Evolutionary conservation across 2,888 invertebrate genomes (phyloP), one percentile per base, ranked within the genome.

Genomic region (Oscheius sp.): DNA sequence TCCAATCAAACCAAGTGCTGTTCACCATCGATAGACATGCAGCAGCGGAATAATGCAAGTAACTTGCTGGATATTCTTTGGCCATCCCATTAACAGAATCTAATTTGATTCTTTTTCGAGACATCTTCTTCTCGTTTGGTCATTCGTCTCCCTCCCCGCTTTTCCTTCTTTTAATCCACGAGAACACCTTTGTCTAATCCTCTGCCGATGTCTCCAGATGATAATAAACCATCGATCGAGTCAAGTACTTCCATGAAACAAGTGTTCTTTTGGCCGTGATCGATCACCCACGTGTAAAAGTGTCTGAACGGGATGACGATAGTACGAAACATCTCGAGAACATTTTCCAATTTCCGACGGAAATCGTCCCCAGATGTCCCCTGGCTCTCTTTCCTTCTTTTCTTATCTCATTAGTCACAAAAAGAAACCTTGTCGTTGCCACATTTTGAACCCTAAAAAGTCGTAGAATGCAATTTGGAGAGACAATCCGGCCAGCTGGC

Each of bases 181-280:
- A 41, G 54, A 54, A 54, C 54, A 54, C 22, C 22, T 30, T 54
- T 47, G 12, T 24, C 20, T 47, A 47, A 47, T 20, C 47, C 24
- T 6, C 45, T 28, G 20, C 33, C 26, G 28, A 9, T 30, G 20
- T 50, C 26, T 2, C 20, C n/a, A 2, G 32, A 17, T 20, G 33
- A 5, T 17, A 2, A 22, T 33, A 22, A 24, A 17, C 17, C 54
- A 54, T 32, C 24, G 33, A 32, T 54, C n/a, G n/a, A n/a, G n/a
- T n/a, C n/a, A n/a, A n/a, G n/a, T n/a, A n/a, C n/a, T n/a, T 33
- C 54, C 17, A 20, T 54, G 32, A 54, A 54, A 54, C 54, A 54
- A 54, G 54, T 54, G 54, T 54, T 54, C 54, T 54, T 54, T 54
- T 54, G 33, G 54, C 9, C 33, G 54, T 54, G 54, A 54, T 54